Conservation (phyloP, 2,888 invertebrate genomes). For the Lasioglossum morio region DNA sequence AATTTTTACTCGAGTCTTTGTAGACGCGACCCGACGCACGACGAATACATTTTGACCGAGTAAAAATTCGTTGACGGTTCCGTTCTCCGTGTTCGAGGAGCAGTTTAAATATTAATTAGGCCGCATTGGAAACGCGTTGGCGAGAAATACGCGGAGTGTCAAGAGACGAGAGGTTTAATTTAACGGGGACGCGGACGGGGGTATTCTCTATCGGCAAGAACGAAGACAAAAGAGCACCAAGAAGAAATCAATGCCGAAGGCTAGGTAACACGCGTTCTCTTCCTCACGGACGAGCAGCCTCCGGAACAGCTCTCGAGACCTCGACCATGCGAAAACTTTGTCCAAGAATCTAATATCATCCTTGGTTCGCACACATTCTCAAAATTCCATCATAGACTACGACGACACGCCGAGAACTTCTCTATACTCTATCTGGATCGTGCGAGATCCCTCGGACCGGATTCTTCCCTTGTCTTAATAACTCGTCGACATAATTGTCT, state of each 20-base stretch:
- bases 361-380: constrained; percentile 82
- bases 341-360: constrained; percentile 84
- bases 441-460: constrained; percentile 15
- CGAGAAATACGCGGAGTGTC: constrained; percentile 3
- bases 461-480: constrained; percentile 39
- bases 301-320: constrained; percentile 75
- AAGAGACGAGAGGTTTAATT: constrained; percentile 51
- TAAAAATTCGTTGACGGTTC: background rate
- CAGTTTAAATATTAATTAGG: background rate
- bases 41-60: background rate
- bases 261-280: constrained; percentile 71
- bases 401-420: constrained; percentile 56
- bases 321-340: constrained; percentile 83
- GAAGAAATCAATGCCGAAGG: constrained; percentile 73
- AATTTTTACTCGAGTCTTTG: background rate
- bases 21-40: background rate
- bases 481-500: background rate
- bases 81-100: background rate
- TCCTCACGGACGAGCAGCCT: constrained; percentile 67
- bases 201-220: constrained; percentile 49
- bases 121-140: background rate
- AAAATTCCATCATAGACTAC: constrained; percentile 73
- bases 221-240: constrained; percentile 54
- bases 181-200: constrained; percentile 31
- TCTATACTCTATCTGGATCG: constrained; percentile 25